Evolutionary conservation across 1,140 invertebrate genomes (phyloP), one percentile per base, ranked within the genome.

Genomic region (Oedothorax gibbosus): DNA sequence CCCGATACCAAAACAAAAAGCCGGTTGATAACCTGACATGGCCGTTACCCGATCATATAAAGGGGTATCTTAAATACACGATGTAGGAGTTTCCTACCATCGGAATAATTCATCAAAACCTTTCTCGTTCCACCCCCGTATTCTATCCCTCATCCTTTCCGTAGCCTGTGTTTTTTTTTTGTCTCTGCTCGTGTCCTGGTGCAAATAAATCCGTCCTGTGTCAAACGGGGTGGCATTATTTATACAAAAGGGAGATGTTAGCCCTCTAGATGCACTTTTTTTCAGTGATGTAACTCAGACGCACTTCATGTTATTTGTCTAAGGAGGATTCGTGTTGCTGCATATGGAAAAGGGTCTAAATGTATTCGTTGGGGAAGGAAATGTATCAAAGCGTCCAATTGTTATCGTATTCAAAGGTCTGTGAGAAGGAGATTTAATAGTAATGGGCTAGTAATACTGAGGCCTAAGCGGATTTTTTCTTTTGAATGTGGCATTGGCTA

Each of bases 161-260:
- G 21, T 54, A 18, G 9, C 53, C 35, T 35, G 35, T 5, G 5
- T 62, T 62, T 62, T 18, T 62, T 62, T 18, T 62, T 62, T 18
- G 12, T 35, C 50, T n/a, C 57, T 77, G 72, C 65, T 11, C 11
- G 18, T 53, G 69, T 82, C 80, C 18, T 64, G 50, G 66, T 82
- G 80, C 69, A 82, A 82, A 82, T 82, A 82, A 82, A 82, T 82
- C 80, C 80, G 35, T 50, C 54, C 57, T 73, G 69, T 71, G 68
- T 73, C 68, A 82, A 82, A 82, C 68, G 80, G 80, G 80, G 80
- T 82, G 80, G 69, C 80, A 82, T 82, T 82, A 82, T 82, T 82
- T 82, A 82, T 82, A 73, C 68, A 81, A 81, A 81, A 60, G 57
- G 62, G 62, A 71, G 56, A 75, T 75, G 72, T 75, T 75, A 57